Evolutionary conservation across 1,140 invertebrate genomes (phyloP), one percentile per base, ranked within the genome.

Genomic region (Portunus trituberculatus): DNA sequence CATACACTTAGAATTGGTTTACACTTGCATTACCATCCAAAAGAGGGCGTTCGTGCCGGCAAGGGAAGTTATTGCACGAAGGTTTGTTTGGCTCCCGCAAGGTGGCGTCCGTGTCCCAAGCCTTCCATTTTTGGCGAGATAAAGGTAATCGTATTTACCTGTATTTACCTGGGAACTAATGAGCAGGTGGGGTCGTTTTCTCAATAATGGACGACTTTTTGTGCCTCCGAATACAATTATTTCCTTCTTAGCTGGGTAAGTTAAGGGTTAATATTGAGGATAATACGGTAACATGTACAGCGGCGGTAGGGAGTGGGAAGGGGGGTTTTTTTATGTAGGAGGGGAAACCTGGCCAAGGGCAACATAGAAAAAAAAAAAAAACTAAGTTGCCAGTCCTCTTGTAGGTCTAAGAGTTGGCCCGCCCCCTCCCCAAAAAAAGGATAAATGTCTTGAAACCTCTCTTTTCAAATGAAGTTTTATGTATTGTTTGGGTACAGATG

Each of bases 1-100:
- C n/a, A n/a, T 76, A 76, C 67, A 88, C 86, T 45, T 32, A 32
- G n/a, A 29, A 45, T 88, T 88, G 86, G 86, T 88, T 88, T 25
- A 88, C 86, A 88, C 45, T 32, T 29, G 86, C 0, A 45, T 88
- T 59, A 20, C 20, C 67, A 76, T 76, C 67, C 67, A 76, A 76
- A 76, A n/a, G 67, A 76, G 67, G 67, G 67, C 67, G 67, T 76
- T 76, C 20, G 67, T n/a, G 67, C 67, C 20, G 12, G 67, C 20
- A 8, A 1, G 67, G 67, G 25, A n/a, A 76, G 67, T 76, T 76
- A 76, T 20, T 76, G 67, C 20, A 59, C 67, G 25, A 20, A n/a
- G n/a, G 67, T n/a, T 76, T 76, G 67, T 76, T 76, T 76, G 67
- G 12, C 67, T n/a, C 12, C 25, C 52, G 67, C 67, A n/a, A 76